Evolutionary conservation across 1,140 invertebrate species (phyloP).

Genomic region (Gonatopus flavifemur): DNA sequence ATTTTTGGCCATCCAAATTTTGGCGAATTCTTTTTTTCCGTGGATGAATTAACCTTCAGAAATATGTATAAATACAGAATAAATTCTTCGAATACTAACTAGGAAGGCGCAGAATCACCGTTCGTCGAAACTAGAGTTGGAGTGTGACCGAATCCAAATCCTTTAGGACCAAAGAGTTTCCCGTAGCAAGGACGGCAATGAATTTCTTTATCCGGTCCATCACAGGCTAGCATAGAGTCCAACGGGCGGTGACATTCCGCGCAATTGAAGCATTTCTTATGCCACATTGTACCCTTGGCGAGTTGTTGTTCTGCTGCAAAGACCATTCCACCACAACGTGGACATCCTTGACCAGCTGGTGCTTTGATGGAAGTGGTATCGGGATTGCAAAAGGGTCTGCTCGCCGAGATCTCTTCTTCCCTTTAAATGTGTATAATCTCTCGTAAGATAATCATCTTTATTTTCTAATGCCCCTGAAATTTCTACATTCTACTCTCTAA

Average conservation of each 20-base stretch:
- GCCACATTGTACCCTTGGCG: constrained; percentile 93
- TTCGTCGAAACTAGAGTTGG: constrained; percentile 80
- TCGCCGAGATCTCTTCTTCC: constrained; percentile 78
- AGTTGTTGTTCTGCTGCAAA: constrained; percentile 93
- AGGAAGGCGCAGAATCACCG: constrained; percentile 70
- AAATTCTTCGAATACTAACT: constrained; percentile 66
- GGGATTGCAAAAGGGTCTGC: constrained; percentile 76
- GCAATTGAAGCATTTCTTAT: constrained; percentile 93
- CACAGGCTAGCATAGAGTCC: constrained; percentile 88
- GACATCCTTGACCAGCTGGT: constrained; percentile 84
- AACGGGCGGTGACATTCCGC: constrained; percentile 89
- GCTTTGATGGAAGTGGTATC: constrained; percentile 88
- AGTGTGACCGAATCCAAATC: constrained; percentile 84
- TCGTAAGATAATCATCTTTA: too few relatives aligned
- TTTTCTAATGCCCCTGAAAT: too few relatives aligned
- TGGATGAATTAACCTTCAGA: neutral
- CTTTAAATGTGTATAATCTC: too few relatives aligned
- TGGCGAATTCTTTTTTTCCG: too few relatives aligned
- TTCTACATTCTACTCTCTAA: too few relatives aligned
- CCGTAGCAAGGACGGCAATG: constrained; percentile 87
- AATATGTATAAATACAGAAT: constrained; percentile 15
- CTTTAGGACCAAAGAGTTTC: constrained; percentile 88
- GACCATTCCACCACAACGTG: constrained; percentile 88
- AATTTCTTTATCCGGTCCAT: constrained; percentile 86
- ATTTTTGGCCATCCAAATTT: too few relatives aligned